phyloP scores from a whole-genome alignment of 2,113 vertebrate species.

The Macroglossus sobrinus region DNA sequence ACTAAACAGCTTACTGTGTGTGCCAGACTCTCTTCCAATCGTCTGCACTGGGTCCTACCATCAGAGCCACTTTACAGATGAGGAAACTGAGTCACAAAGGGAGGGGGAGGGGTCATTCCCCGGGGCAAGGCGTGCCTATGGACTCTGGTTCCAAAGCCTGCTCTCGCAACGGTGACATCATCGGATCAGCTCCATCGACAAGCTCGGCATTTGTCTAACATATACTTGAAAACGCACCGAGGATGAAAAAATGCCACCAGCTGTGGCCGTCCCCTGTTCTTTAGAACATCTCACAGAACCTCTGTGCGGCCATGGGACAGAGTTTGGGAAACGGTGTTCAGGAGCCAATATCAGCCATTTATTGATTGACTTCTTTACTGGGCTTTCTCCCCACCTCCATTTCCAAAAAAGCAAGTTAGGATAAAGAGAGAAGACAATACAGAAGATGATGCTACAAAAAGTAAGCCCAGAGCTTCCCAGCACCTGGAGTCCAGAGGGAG shows the following conservation, averaged over 20 bases:
- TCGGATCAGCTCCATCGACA: neutral
- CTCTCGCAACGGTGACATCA: rapidly evolving
- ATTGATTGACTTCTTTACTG: neutral
- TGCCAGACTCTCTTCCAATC: neutral
- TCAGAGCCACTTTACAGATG: neutral
- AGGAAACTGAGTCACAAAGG: neutral
- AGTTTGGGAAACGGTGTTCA: neutral
- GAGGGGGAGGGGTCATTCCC: neutral
- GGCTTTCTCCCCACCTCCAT: neutral
- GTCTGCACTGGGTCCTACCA: neutral
- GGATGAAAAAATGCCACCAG: neutral
- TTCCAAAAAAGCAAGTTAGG: neutral
- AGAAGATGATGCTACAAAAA: neutral
- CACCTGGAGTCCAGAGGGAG: neutral
- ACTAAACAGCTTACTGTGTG: rapidly evolving
- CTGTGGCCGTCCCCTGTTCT: no score
- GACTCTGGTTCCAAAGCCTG: neutral
- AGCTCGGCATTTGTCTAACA: neutral
- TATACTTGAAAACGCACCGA: neutral
- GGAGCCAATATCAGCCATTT: neutral
- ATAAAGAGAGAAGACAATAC: no score
- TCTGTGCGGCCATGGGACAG: rapidly evolving
- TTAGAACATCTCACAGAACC: neutral
- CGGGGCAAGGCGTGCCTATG: neutral
- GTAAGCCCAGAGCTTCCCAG: rapidly evolving